Evolutionary conservation across 2,888 invertebrate species (phyloP).

Genomic region (Amorpha juglandis): DNA sequence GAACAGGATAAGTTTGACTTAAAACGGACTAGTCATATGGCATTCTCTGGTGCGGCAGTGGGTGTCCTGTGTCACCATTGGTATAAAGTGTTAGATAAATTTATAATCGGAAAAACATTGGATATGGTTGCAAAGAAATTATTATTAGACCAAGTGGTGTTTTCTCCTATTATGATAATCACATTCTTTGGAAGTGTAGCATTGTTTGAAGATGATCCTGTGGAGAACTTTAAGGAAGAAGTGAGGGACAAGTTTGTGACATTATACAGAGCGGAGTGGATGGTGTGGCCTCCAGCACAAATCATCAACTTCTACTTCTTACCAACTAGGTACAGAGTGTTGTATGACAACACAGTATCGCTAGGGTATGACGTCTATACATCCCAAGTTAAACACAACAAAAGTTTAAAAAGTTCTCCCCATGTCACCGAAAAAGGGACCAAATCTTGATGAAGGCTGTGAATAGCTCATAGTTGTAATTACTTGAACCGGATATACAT

Average conservation of each 20-base stretch:
- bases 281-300: conserved; percentile 97
- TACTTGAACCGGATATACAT: conserved; percentile 8
- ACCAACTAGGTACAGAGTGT: conserved; percentile 92
- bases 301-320: conserved; percentile 95
- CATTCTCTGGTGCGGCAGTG: conserved; percentile 90
- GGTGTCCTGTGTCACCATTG: conserved; percentile 94
- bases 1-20: conserved; percentile 85
- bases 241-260: conserved; percentile 89
- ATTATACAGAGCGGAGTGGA: conserved; percentile 94
- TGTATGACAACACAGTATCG: conserved; percentile 95
- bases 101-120: conserved; percentile 89
- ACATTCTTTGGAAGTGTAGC: conserved; percentile 93
- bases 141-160: conserved; percentile 92
- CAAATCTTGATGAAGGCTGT: conserved; percentile 26
- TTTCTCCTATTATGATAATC: conserved; percentile 92
- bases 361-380: conserved; percentile 95
- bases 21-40: conserved; percentile 90
- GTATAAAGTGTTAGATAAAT: conserved; percentile 92
- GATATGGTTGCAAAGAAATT: conserved; percentile 91
- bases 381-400: conserved; percentile 90
- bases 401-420: conserved; percentile 45
- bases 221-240: conserved; percentile 87
- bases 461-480: background rate
- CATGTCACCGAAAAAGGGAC: conserved; percentile 35
- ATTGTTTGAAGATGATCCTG: conserved; percentile 87